Base-by-base conservation (phyloP, 2,888 invertebrate genomes). In the Timandra comae region DNA sequence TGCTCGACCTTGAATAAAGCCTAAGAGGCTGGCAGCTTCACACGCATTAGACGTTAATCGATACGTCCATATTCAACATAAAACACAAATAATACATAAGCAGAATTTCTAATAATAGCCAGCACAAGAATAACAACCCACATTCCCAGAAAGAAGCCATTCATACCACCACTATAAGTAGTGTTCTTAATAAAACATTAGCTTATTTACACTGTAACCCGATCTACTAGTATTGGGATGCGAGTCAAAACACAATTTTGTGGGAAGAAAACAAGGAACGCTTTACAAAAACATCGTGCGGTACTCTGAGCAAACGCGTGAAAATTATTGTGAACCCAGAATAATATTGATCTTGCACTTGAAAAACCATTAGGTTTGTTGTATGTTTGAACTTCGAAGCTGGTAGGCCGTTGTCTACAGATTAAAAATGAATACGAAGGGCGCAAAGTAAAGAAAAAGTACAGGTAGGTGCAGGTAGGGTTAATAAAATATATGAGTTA, bases 311-410 rank as follows among this genome's bases (percentile, higher is more conserved):
- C 66, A 69, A 74, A 70, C 71, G 73, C 72, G 76, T 78, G 71
- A 77, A 79, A 77, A 78, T 69, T 66, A 72, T 78, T 79, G 71
- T 79, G 69, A 58, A 65, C 69, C 71, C 74, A 61, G 75, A 79
- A 84, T 76, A 85, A 84, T 82, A 82, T 85, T 85, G 71, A 52
- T 56, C 47, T 59, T 67, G 69, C 80, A 73, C 79, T 81, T 55
- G 54, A 78, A 75, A 80, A 78, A 67, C 78, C 78, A 80, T 80
- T 81, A 80, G 65, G 66, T 69, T 63, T 77, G 71, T 77, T 75
- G 64, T 64, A 52, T 72, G 58, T 77, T 73, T 67, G 63, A 65
- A 56, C 58, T 51, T 49, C 39, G 52, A 47, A 58, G 50, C 50
- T 52, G 58, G 57, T 53, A 46, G 39, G 46, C 41, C n/a, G n/a